Percentiles rank a stretch among this genome's conserved stretches.
Evolutionary conservation across 2,113 vertebrate genomes (phyloP).

Genomic region (Urocolius indicus): DNA sequence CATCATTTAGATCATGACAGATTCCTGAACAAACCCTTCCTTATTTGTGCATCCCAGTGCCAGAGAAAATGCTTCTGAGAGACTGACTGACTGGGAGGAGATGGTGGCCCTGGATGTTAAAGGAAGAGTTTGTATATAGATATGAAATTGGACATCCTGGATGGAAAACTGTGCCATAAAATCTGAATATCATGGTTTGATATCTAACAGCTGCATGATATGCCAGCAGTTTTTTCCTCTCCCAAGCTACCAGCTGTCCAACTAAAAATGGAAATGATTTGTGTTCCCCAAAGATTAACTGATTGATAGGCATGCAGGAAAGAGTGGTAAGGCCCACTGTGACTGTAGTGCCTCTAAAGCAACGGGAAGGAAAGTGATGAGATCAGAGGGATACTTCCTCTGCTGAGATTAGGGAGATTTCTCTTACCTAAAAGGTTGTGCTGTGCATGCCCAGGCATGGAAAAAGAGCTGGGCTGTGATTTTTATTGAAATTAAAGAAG

Average conservation of each 20-base stretch:
- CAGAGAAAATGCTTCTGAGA: background rate
- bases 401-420: background rate
- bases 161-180: conserved; percentile 4
- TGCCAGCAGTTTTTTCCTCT: background rate
- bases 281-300: background rate
- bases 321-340: background rate
- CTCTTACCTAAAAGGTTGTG: background rate
- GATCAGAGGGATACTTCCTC: background rate
- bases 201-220: conserved; percentile 25
- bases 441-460: background rate
- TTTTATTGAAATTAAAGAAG: background rate
- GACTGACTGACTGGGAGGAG: background rate
- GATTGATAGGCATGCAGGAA: background rate
- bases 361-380: background rate
- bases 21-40: background rate
- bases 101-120: background rate
- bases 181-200: background rate
- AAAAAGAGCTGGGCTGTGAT: background rate
- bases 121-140: background rate
- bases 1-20: background rate
- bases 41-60: background rate
- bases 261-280: conserved; percentile 30
- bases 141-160: background rate
- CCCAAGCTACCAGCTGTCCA: background rate
- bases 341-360: background rate